A percentile compares a stretch with the other conserved stretches of the same genome.
Conservation (phyloP, 2,797 vertebrate species). For the Typhlichthys eigenmanni region DNA sequence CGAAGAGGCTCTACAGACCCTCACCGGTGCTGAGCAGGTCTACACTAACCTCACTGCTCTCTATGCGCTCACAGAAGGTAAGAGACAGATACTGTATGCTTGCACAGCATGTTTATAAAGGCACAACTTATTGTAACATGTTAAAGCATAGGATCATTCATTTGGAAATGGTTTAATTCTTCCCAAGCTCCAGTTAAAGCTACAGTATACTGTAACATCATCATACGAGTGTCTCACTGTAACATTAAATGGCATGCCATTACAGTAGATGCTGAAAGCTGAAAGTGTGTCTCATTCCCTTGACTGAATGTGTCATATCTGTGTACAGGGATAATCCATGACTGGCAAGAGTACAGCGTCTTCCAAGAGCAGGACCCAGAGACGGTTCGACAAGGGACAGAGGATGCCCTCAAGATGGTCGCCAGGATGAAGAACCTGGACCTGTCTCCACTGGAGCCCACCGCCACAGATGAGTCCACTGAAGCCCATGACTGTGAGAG, state of each 20-base stretch:
- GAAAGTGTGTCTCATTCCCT: slow-evolving; percentile 7
- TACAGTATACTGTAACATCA: not conserved
- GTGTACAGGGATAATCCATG: slow-evolving; percentile 85
- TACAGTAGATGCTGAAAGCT: too few relatives aligned
- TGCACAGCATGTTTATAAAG: too few relatives aligned
- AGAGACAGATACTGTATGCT: not conserved
- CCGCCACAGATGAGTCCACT: slow-evolving; percentile 78
- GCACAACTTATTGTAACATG: too few relatives aligned
- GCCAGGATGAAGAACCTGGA: slow-evolving; percentile 79
- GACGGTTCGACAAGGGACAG: slow-evolving; percentile 73
- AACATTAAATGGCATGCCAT: too few relatives aligned
- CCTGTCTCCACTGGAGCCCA: slow-evolving; percentile 76
- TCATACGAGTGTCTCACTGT: too few relatives aligned
- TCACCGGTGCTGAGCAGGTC: slow-evolving; percentile 82
- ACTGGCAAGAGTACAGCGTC: slow-evolving; percentile 86
- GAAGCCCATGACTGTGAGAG: slow-evolving; percentile 86
- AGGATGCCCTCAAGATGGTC: slow-evolving; percentile 78
- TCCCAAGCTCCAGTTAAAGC: too few relatives aligned
- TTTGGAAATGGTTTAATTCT: too few relatives aligned
- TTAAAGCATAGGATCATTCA: too few relatives aligned
- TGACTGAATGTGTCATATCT: not conserved
- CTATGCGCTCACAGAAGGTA: slow-evolving; percentile 87
- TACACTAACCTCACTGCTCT: slow-evolving; percentile 79
- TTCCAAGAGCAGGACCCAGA: slow-evolving; percentile 84
- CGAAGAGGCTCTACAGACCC: slow-evolving; percentile 77